A percentile compares a stretch with the other conserved stretches of the same genome.
phyloP scores from a whole-genome alignment of 2,113 vertebrate genomes.

The Actenoides lindsayi region DNA sequence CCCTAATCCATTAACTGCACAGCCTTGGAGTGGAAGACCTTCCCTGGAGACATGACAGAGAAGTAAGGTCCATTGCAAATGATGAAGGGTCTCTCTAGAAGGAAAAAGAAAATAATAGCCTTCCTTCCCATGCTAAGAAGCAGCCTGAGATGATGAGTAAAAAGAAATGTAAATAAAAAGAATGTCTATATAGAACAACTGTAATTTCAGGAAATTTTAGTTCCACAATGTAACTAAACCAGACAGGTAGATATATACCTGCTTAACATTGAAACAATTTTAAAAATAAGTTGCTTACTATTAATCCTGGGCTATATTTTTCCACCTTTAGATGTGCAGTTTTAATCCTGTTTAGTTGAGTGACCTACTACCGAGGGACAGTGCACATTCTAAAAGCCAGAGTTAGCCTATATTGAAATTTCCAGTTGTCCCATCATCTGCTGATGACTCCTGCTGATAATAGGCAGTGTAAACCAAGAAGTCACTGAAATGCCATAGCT shows the following conservation, averaged over 20 bases:
- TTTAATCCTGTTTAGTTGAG: background rate
- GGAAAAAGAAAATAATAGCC: background rate
- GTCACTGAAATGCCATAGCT: background rate
- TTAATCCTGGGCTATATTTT: background rate
- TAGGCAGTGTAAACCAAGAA: background rate
- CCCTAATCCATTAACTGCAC: background rate
- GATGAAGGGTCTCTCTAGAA: background rate
- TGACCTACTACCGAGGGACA: background rate
- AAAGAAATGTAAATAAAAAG: background rate
- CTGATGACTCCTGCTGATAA: background rate
- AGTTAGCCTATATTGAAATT: background rate
- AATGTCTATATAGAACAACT: background rate
- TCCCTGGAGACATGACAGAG: background rate
- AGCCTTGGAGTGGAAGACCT: background rate
- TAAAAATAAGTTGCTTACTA: background rate
- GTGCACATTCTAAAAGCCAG: background rate
- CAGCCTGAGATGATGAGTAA: background rate
- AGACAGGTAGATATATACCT: background rate
- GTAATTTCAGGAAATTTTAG: background rate
- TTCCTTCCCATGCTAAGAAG: background rate
- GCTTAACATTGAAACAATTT: background rate
- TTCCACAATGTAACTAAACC: background rate
- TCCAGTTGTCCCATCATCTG: background rate
- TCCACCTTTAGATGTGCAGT: background rate
- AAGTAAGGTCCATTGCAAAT: background rate